Evolutionary conservation across 1,140 invertebrate species (phyloP), one percentile per base, ranked within the genome.

Genomic region (Rhyzopertha dominica): DNA sequence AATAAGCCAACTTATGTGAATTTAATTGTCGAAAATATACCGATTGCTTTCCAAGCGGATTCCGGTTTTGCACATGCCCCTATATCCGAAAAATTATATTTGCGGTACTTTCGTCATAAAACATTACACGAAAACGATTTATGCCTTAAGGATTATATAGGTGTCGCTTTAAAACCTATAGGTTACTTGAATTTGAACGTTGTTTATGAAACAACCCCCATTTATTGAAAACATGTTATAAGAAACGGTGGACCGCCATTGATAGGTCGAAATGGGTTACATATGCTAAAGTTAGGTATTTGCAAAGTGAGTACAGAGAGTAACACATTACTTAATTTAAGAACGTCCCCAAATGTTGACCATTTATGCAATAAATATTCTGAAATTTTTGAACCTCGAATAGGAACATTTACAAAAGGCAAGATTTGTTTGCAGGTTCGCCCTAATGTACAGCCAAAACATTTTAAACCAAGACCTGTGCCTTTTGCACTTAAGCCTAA

Each of bases 241-340:
- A 41, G 51, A 1, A 47, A 43, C 9, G 51, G 54, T 8, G 53
- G 49, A 13, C 53, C 54, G 12, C 51, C 59, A 16, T 41, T 63
- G 20, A 30, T 62, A 14, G 52, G 59, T 0, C 37, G 55, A 22
- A 22, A 50, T 36, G 44, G 36, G 40, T 38, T 48, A 25, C 20
- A 9, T 16, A 23, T 25, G 43, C 47, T 54, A 35, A 42, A 63
- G 63, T 8, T 20, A 61, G 38, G 5, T 43, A 4, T 69, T 59
- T 43, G 53, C 52, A 41, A 58, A 63, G n/a, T 38, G 73, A 2
- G 70, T 73, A 50, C 30, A 70, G 7, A 47, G 35, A 0, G 59
- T 56, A 12, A 72, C 71, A 1, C 74, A 7, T 7, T 8, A 7
- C 7, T n/a, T 26, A 26, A 26, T 26, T 26, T 3, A 39, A 39